Conservation (phyloP, 2,797 vertebrate species). For the Sylvia borin region DNA sequence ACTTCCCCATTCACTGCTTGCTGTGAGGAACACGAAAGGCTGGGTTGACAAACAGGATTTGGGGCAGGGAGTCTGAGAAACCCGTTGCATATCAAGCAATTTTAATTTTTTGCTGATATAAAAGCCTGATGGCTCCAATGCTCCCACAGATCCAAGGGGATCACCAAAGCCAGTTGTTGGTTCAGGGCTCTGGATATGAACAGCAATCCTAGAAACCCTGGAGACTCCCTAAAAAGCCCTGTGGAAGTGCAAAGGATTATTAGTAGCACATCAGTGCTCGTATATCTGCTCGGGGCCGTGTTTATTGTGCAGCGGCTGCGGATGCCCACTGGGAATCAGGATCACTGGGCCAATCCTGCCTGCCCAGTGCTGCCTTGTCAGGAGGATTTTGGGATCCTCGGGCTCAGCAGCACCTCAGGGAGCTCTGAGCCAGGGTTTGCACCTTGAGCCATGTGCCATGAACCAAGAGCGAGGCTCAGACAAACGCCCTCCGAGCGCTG, state of each 20-base stretch:
- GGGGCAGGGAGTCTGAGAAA: conserved; percentile 28
- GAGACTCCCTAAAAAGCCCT: background rate
- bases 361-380: accelerated
- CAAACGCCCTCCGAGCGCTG: accelerated
- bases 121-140: accelerated
- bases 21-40: conserved; percentile 8
- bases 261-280: background rate
- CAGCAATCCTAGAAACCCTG: too few relatives aligned
- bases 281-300: accelerated
- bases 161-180: accelerated
- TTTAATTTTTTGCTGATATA: conserved; percentile 43
- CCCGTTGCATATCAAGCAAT: conserved; percentile 44
- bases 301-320: background rate
- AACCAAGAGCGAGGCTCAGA: accelerated
- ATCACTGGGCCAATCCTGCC: background rate
- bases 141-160: background rate
- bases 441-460: accelerated
- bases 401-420: background rate
- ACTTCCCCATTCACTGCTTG: conserved; percentile 78
- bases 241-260: background rate
- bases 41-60: conserved; percentile 45
- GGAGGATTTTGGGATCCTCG: background rate
- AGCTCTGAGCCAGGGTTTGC: background rate
- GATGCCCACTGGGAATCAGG: accelerated
- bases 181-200: background rate